Evolutionary conservation across 2,797 vertebrate species (phyloP).

Genomic region (Nyctibius grandis): DNA sequence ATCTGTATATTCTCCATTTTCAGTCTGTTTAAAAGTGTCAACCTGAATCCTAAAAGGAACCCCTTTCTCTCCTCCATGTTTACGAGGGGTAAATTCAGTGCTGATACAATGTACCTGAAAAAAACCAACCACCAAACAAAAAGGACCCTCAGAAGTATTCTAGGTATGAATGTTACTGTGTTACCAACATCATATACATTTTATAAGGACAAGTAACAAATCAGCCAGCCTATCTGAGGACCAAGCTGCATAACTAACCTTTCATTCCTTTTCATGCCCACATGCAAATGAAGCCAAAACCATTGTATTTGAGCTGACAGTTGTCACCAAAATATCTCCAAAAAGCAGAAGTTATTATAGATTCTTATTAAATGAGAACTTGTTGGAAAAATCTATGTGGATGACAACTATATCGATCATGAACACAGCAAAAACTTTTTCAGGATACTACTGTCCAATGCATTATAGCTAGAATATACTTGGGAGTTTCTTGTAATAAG

Average conservation of each 20-base stretch:
- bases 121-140: not conserved
- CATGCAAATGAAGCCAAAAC: not conserved
- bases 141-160: not conserved
- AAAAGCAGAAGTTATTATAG: not conserved
- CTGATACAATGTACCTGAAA: conserved; percentile 83
- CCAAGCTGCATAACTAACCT: not conserved
- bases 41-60: conserved; percentile 84
- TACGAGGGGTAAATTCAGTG: conserved; percentile 83
- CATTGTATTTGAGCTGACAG: not conserved
- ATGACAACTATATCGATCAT: not conserved
- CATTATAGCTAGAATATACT: not conserved
- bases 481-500: not conserved
- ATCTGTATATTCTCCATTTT: conserved; percentile 86
- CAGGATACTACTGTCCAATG: not conserved
- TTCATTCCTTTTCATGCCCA: not conserved
- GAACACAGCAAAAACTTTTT: not conserved
- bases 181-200: not conserved
- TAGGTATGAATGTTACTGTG: not conserved
- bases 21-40: conserved; percentile 82
- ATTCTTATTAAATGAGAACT: not conserved
- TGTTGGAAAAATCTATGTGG: not conserved
- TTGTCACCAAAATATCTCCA: not conserved
- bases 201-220: not conserved
- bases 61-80: conserved; percentile 82
- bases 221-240: not conserved